These are phyloP conservation scores for Chesias legatella DNA, from an alignment of 2,888 invertebrate species.

Conservation along the genomic window DNA sequence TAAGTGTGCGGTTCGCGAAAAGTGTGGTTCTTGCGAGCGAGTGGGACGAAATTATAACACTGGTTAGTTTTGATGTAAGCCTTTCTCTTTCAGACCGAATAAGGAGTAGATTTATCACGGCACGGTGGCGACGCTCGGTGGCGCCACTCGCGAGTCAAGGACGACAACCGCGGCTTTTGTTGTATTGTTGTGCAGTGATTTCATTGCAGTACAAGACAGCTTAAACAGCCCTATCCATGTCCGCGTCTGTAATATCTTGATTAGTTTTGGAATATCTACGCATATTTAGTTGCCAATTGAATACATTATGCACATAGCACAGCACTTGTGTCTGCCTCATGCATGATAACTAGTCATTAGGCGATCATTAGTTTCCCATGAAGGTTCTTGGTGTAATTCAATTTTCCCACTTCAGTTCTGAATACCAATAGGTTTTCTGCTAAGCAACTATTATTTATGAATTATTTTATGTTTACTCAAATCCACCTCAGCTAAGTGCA, in stretches of 20 bases:
- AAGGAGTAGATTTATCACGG: slow-evolving; percentile 41
- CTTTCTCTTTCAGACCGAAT: slow-evolving; percentile 38
- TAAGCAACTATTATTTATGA: no score
- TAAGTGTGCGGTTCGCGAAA: slow-evolving; percentile 28
- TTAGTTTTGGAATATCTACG: slow-evolving; percentile 1
- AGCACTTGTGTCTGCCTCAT: no score
- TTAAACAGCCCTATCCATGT: slow-evolving; percentile 23
- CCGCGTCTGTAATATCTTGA: slow-evolving; percentile 9
- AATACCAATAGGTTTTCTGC: no score
- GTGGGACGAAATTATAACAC: slow-evolving; percentile 36
- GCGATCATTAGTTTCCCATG: no score
- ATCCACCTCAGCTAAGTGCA: no score
- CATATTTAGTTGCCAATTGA: slow-evolving; percentile 6
- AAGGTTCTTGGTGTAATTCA: no score
- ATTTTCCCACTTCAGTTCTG: no score
- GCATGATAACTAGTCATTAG: no score
- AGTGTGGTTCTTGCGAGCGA: slow-evolving; percentile 33
- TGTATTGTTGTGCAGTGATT: slow-evolving; percentile 37
- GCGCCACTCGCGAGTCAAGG: slow-evolving; percentile 66
- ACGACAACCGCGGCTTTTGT: slow-evolving; percentile 42
- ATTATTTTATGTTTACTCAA: no score
- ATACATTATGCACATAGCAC: slow-evolving; percentile 5
- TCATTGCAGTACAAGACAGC: slow-evolving; percentile 28
- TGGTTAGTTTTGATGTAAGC: slow-evolving; percentile 22
- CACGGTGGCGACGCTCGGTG: slow-evolving; percentile 38